These are phyloP conservation scores for Drosophila buzzatii DNA, from an alignment of 2,888 invertebrate genomes.

Conservation along the genomic window DNA sequence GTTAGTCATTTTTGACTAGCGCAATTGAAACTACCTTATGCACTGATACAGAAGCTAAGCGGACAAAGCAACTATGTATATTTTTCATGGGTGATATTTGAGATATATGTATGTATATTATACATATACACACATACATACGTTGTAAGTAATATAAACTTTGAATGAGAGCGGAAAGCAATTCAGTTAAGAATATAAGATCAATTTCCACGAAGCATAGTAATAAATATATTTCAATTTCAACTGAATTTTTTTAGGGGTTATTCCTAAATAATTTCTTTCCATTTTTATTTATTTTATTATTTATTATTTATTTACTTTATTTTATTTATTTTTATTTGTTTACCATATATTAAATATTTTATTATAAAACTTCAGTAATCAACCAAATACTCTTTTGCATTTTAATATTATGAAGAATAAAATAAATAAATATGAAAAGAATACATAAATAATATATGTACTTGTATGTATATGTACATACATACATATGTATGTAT, in stretches of 20 bases:
- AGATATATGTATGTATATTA: not conserved
- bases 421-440: too few species aligned
- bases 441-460: too few species aligned
- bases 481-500: not conserved
- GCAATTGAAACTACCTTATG: not conserved
- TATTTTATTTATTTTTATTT: too few species aligned
- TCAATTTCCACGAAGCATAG: not conserved
- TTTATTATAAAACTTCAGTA: too few species aligned
- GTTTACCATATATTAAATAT: too few species aligned
- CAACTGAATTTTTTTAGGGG: not conserved
- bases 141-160: not conserved
- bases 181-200: not conserved
- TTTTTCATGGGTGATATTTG: not conserved
- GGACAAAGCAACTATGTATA: not conserved
- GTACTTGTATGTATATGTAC: not conserved
- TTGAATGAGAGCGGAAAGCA: not conserved
- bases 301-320: too few species aligned
- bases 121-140: not conserved
- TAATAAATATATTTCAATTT: not conserved
- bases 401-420: too few species aligned
- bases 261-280: too few species aligned
- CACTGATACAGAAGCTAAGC: not conserved
- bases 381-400: too few species aligned
- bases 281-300: too few species aligned
- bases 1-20: conserved; percentile 15